Evolutionary conservation across 2,113 vertebrate genomes (phyloP).

Genomic region (Isurus oxyrinchus): DNA sequence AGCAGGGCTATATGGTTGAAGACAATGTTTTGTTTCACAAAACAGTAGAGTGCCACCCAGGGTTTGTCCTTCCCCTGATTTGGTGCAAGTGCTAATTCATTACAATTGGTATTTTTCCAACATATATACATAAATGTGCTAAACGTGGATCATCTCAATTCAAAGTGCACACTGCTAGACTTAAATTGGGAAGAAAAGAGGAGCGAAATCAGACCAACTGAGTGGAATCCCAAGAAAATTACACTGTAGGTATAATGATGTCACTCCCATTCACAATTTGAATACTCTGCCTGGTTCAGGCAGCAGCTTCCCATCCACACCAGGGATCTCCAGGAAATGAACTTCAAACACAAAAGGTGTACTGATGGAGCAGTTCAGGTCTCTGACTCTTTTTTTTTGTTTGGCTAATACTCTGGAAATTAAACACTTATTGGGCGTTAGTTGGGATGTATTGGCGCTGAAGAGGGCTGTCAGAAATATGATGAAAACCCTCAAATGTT

Average conservation of each 20-base stretch:
- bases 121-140: too few species aligned
- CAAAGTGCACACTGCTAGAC: too few species aligned
- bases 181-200: too few species aligned
- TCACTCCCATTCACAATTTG: neutral
- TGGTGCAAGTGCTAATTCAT: too few species aligned
- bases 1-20: too few species aligned
- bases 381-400: neutral
- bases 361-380: neutral
- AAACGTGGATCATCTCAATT: too few species aligned
- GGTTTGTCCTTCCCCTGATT: too few species aligned
- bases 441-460: neutral
- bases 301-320: neutral
- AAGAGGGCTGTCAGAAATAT: neutral
- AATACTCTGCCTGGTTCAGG: neutral
- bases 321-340: neutral
- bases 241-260: neutral
- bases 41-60: too few species aligned
- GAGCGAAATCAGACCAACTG: too few species aligned
- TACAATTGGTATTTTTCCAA: too few species aligned
- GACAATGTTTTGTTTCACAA: too few species aligned
- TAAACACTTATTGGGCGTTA: neutral
- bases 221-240: neutral
- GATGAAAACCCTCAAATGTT: neutral
- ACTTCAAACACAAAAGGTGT: neutral
- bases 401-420: neutral